A percentile compares a stretch with the other conserved stretches of the same genome.
These are phyloP conservation scores for Falco rusticolus DNA, from an alignment of 2,797 vertebrate genomes.

Conservation along the genomic window DNA sequence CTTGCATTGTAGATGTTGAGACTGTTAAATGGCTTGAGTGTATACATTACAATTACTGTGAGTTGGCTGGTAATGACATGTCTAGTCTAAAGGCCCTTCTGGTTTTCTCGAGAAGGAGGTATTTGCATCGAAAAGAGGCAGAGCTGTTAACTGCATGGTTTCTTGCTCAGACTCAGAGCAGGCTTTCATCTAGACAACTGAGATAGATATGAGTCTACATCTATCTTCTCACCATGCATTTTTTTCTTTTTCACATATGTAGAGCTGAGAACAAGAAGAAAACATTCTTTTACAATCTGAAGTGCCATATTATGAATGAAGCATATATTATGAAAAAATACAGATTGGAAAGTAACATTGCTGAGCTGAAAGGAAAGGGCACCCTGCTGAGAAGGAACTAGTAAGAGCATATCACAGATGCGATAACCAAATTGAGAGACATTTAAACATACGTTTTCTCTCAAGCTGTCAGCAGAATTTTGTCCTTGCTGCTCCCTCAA, in stretches of 20 bases:
- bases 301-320: background rate
- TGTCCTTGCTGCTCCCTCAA: background rate
- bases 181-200: background rate
- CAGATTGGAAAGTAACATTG: background rate
- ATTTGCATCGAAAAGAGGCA: background rate
- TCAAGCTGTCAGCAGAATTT: background rate
- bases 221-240: background rate
- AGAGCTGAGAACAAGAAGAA: slow-evolving; percentile 1
- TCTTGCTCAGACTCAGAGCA: background rate
- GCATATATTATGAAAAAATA: background rate
- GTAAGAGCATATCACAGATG: background rate
- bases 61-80: background rate
- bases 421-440: background rate
- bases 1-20: background rate
- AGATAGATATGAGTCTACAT: background rate
- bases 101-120: background rate
- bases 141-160: background rate
- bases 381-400: background rate
- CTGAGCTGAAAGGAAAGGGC: background rate
- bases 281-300: background rate
- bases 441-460: background rate
- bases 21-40: background rate
- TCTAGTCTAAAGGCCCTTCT: background rate
- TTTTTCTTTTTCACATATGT: background rate
- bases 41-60: background rate